Evolutionary conservation across 1,140 invertebrate genomes (phyloP).

Genomic region (Drosophila kanapiae): DNA sequence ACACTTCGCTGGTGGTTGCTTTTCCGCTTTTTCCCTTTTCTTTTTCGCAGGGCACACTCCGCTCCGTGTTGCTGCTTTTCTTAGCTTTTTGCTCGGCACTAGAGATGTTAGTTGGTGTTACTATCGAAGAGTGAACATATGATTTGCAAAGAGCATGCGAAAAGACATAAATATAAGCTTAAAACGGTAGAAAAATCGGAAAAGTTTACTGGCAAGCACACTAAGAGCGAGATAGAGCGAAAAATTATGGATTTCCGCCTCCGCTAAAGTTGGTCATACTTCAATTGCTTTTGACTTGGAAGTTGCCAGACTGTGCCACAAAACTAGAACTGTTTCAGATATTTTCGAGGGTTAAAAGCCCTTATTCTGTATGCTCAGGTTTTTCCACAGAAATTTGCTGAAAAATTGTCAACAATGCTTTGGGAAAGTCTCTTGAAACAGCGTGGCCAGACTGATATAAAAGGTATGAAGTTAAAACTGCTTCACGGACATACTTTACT

Average conservation of each 20-base stretch:
- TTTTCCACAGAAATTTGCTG: too few species aligned
- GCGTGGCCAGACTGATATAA: neutral
- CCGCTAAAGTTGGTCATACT: neutral
- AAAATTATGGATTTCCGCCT: neutral
- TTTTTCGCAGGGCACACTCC: conserved; percentile 23
- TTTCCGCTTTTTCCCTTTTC: conserved; percentile 25
- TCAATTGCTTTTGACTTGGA: too few species aligned
- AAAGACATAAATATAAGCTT: neutral
- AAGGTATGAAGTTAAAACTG: neutral
- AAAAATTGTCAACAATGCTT: too few species aligned
- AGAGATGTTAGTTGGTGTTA: neutral
- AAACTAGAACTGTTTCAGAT: too few species aligned
- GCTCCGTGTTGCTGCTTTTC: conserved; percentile 27
- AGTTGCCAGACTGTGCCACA: too few species aligned
- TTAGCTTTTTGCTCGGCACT: neutral
- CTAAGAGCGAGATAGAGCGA: neutral
- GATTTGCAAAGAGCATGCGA: conserved; percentile 1
- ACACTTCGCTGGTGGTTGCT: conserved; percentile 27
- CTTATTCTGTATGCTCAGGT: too few species aligned
- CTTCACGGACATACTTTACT: neutral
- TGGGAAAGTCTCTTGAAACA: too few species aligned
- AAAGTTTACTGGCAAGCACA: neutral
- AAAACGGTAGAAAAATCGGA: neutral
- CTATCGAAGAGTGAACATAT: conserved; percentile 7
- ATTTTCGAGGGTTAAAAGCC: too few species aligned